Conservation (phyloP, 2,797 vertebrate genomes). For the Buceros bicornis region DNA sequence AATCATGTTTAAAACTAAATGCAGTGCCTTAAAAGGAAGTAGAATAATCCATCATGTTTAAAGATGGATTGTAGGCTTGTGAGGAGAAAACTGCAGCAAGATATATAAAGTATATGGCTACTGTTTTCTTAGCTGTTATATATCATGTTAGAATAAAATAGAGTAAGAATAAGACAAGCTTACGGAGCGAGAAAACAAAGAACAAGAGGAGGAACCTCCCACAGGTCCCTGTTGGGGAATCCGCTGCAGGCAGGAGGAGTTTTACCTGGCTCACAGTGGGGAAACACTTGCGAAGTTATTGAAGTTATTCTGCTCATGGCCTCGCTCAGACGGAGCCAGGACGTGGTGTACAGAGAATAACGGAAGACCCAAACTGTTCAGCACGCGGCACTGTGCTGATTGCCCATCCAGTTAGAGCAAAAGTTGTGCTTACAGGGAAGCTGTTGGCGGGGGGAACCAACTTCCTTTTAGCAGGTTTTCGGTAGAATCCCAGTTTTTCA, state of each 20-base stretch:
- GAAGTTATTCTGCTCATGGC: not conserved
- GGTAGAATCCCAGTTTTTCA: not conserved
- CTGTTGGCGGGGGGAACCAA: not conserved
- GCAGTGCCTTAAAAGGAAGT: not conserved
- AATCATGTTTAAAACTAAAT: not conserved
- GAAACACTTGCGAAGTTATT: not conserved
- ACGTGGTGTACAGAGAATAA: not conserved
- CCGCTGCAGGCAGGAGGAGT: not conserved
- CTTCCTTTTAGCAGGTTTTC: not conserved
- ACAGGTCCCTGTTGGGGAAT: not conserved
- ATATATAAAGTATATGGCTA: not conserved
- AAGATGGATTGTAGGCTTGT: not conserved
- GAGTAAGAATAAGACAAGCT: not conserved
- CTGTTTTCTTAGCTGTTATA: not conserved
- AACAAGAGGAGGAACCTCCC: not conserved
- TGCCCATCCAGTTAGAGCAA: not conserved
- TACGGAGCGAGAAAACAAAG: not conserved
- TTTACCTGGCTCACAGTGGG: not conserved
- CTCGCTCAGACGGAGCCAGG: not conserved
- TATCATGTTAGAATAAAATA: not conserved
- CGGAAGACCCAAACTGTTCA: not conserved
- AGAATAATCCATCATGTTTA: not conserved
- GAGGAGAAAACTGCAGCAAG: not conserved
- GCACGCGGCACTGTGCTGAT: not conserved
- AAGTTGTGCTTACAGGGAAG: not conserved